Evolutionary conservation across 2,113 vertebrate genomes (phyloP).

Genomic region (Xiphophorus hellerii): DNA sequence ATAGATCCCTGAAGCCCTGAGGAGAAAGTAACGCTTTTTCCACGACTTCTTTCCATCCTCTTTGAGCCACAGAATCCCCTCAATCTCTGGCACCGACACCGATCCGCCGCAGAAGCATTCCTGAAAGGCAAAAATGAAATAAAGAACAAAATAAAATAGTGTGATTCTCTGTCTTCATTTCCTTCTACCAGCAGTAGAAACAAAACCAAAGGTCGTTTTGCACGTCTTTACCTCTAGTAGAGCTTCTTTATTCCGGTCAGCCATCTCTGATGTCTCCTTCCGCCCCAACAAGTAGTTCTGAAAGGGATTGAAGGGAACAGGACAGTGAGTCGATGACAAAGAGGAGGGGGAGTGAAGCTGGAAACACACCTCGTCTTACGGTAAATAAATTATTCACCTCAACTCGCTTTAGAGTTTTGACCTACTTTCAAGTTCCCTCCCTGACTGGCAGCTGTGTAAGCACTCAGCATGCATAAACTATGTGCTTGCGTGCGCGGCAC

Average conservation of each 20-base stretch:
- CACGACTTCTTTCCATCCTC: slow-evolving; percentile 98
- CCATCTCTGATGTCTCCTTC: slow-evolving; percentile 97
- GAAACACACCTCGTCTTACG: slow-evolving; percentile 48
- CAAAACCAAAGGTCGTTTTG: background rate
- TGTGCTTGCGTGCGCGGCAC: slow-evolving; percentile 27
- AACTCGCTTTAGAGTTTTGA: slow-evolving; percentile 56
- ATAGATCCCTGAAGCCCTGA: slow-evolving; percentile 96
- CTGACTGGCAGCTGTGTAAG: slow-evolving; percentile 7
- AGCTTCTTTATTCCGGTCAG: slow-evolving; percentile 97
- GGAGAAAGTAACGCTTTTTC: slow-evolving; percentile 98
- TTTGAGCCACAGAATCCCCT: slow-evolving; percentile 95
- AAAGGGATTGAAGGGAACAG: slow-evolving; percentile 35
- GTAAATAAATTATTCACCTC: slow-evolving; percentile 73
- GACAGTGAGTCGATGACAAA: background rate
- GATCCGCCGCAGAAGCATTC: slow-evolving; percentile 98
- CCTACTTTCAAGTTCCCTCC: slow-evolving; percentile 62
- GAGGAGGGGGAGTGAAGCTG: slow-evolving; percentile 2
- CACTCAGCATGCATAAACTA: slow-evolving; percentile 52
- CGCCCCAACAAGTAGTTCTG: slow-evolving; percentile 97
- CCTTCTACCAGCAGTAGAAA: background rate
- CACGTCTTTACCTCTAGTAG: slow-evolving; percentile 86
- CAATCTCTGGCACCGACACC: slow-evolving; percentile 97
- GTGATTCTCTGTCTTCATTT: background rate
- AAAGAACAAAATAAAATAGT: background rate
- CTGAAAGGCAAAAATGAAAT: slow-evolving; percentile 66